A percentile compares a stretch with the other conserved stretches of the same genome.
Evolutionary conservation across 2,797 vertebrate species (phyloP).

Genomic region (Steatocranus sp.): DNA sequence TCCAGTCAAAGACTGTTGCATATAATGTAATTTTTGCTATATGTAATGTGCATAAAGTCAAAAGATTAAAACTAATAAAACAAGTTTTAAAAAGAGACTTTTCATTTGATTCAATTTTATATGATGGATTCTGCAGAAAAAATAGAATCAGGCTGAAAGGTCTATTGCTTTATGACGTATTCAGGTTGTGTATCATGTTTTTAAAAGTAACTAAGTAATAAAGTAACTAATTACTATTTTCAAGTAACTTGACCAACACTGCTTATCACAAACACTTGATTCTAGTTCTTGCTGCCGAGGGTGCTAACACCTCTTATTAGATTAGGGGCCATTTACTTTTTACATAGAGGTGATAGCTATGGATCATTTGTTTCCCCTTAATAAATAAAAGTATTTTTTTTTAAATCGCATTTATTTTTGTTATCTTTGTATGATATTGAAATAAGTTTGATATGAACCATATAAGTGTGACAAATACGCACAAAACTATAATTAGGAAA

Average conservation of each 20-base stretch:
- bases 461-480: background rate
- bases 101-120: background rate
- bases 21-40: background rate
- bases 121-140: background rate
- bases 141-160: background rate
- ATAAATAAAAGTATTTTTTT: background rate
- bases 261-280: background rate
- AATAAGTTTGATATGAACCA: background rate
- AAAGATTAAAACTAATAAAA: background rate
- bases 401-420: fast-evolving
- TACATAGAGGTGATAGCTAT: background rate
- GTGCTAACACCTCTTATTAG: background rate
- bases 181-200: background rate
- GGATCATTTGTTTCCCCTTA: background rate
- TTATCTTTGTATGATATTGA: background rate
- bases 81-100: background rate
- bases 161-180: background rate
- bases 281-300: background rate
- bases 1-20: background rate
- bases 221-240: background rate
- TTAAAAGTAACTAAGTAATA: background rate
- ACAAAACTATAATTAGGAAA: background rate
- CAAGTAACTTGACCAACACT: background rate
- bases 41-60: background rate
- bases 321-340: background rate